Evolutionary conservation across 2,797 vertebrate genomes (phyloP).

Genomic region (Podarcis lilfordi): DNA sequence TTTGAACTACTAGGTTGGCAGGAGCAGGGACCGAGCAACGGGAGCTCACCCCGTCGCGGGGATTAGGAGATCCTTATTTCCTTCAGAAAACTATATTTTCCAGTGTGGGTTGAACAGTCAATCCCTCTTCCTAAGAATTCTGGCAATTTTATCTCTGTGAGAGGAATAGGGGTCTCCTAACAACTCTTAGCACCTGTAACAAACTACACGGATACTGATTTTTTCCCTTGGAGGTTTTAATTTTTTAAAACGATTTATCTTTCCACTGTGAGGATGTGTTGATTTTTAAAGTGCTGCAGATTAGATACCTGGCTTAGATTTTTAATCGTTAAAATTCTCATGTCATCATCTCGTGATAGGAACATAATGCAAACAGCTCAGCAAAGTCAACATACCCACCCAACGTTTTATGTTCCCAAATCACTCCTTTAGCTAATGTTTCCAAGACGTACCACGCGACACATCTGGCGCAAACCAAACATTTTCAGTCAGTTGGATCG

Average conservation of each 20-base stretch:
- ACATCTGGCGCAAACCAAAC: slow-evolving; percentile 84
- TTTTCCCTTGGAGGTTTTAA: background rate
- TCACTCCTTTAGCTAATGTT: slow-evolving; percentile 84
- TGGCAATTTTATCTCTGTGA: no score
- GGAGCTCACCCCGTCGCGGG: no score
- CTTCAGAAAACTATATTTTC: no score
- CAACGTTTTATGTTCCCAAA: slow-evolving; percentile 79
- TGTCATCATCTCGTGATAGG: slow-evolving; percentile 28
- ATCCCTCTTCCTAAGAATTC: no score
- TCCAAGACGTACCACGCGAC: slow-evolving; percentile 72
- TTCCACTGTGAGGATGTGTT: background rate
- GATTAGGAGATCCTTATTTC: no score
- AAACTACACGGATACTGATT: no score
- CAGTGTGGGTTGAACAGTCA: no score
- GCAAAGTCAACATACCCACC: slow-evolving; percentile 71
- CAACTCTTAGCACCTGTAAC: no score
- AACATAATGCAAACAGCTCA: slow-evolving; percentile 48
- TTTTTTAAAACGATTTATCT: background rate
- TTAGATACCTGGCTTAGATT: slow-evolving; percentile 30
- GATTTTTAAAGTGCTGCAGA: background rate
- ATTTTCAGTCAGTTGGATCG: slow-evolving; percentile 78
- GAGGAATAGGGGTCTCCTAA: no score
- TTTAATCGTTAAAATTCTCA: slow-evolving; percentile 55
- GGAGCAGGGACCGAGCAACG: no score
- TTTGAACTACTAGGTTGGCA: no score